phyloP scores from a whole-genome alignment of 2,888 invertebrate species.

The Cyaniris semiargus region DNA sequence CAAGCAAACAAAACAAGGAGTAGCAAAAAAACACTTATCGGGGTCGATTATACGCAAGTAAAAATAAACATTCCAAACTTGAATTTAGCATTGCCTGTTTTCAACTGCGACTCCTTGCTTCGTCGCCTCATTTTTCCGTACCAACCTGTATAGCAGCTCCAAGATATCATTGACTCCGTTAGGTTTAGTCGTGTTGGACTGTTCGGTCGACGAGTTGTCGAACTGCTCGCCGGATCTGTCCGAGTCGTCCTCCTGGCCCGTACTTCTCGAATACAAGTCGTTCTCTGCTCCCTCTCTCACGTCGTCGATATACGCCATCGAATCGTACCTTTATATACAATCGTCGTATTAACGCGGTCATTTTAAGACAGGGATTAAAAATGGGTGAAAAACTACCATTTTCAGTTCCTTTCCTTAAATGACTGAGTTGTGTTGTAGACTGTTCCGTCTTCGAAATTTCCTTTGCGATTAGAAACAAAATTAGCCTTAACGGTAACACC shows the following conservation, averaged over 20 bases:
- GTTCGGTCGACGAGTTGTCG: constrained; percentile 39
- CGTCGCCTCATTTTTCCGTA: background rate
- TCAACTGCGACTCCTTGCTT: constrained; percentile 8
- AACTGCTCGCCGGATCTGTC: constrained; percentile 36
- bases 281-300: constrained; percentile 67
- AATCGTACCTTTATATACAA: constrained; percentile 65
- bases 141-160: constrained; percentile 61
- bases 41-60: background rate
- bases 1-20: constrained; percentile 20
- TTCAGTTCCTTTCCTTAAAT: constrained; percentile 17
- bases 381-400: background rate
- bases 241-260: constrained; percentile 53
- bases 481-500: background rate
- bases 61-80: background rate
- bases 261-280: constrained; percentile 65
- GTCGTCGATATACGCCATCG: constrained; percentile 74
- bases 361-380: constrained; percentile 10
- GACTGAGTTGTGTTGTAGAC: background rate
- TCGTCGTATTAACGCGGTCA: constrained; percentile 20
- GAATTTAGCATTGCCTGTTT: background rate
- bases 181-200: constrained; percentile 37
- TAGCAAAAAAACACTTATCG: background rate
- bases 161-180: constrained; percentile 56
- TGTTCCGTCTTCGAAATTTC: constrained; percentile 6
- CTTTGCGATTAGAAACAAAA: background rate